A percentile compares a stretch with the other conserved stretches of the same genome.
Conservation (phyloP, 2,113 vertebrate genomes). For the Halichoerus grypus region DNA sequence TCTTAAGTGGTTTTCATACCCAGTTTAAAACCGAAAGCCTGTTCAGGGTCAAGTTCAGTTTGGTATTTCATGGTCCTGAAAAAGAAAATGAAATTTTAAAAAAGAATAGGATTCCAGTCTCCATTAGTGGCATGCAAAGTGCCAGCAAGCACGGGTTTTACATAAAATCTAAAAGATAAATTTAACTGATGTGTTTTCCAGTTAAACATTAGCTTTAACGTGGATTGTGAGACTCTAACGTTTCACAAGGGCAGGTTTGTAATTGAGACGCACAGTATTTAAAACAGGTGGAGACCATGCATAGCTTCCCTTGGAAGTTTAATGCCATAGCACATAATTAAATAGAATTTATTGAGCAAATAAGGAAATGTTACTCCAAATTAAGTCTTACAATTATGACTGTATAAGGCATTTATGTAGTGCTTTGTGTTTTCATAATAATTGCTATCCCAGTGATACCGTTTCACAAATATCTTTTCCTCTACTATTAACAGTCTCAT, state of each 20-base stretch:
- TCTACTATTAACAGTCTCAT: not conserved
- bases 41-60: constrained; percentile 71
- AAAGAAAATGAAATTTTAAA: constrained; percentile 80
- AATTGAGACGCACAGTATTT: constrained; percentile 35
- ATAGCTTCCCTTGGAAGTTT: constrained; percentile 69
- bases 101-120: constrained; percentile 58
- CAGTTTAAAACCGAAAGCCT: constrained; percentile 62
- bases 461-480: not conserved
- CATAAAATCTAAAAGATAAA: constrained; percentile 69
- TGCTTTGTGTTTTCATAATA: constrained; percentile 5
- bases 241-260: not conserved
- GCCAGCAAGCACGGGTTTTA: not conserved
- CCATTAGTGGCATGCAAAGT: constrained; percentile 46
- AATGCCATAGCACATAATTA: not conserved
- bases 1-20: constrained; percentile 57
- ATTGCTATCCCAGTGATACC: not conserved
- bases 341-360: constrained; percentile 59
- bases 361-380: constrained; percentile 45
- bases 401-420: not conserved
- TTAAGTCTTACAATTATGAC: constrained; percentile 20
- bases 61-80: constrained; percentile 80
- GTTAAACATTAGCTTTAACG: constrained; percentile 63
- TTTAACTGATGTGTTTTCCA: constrained; percentile 72
- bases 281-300: constrained; percentile 56
- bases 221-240: not conserved